These are phyloP conservation scores for Eurytoma adleriae DNA, from an alignment of 2,888 invertebrate genomes.

Conservation along the genomic window DNA sequence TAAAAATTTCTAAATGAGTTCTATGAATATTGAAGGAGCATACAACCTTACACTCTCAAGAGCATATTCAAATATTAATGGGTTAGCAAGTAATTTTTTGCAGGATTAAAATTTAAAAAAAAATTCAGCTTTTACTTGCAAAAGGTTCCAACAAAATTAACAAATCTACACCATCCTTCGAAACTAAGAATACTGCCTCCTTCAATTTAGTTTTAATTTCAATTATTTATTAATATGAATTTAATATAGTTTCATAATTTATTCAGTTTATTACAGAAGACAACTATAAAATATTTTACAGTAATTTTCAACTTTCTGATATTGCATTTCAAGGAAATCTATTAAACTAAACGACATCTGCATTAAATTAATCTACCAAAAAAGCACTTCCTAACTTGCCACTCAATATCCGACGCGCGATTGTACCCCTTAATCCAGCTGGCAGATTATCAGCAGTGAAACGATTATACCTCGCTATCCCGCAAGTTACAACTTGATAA, in stretches of 20 bases:
- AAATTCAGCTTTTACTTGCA: too few species aligned
- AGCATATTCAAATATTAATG: background rate
- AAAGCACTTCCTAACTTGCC: too few species aligned
- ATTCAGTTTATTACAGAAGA: too few species aligned
- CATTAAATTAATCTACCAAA: too few species aligned
- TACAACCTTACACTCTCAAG: background rate
- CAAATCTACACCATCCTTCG: background rate
- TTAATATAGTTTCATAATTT: too few species aligned
- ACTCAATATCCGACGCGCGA: background rate
- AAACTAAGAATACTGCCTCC: background rate
- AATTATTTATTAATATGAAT: too few species aligned
- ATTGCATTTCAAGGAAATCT: too few species aligned
- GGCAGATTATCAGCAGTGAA: background rate
- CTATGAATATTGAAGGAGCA: conserved; percentile 22
- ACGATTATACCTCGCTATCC: background rate
- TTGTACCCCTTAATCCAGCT: background rate
- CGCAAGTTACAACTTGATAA: too few species aligned
- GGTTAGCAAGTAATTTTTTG: background rate
- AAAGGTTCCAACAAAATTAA: background rate
- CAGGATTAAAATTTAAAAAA: background rate
- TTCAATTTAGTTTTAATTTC: conserved; percentile 16
- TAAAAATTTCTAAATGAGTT: conserved; percentile 17
- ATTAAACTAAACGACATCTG: too few species aligned
- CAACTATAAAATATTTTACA: too few species aligned
- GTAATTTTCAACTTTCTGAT: too few species aligned